Evolutionary conservation across 2,113 vertebrate genomes (phyloP).

Genomic region (Myrmecobius fasciatus): DNA sequence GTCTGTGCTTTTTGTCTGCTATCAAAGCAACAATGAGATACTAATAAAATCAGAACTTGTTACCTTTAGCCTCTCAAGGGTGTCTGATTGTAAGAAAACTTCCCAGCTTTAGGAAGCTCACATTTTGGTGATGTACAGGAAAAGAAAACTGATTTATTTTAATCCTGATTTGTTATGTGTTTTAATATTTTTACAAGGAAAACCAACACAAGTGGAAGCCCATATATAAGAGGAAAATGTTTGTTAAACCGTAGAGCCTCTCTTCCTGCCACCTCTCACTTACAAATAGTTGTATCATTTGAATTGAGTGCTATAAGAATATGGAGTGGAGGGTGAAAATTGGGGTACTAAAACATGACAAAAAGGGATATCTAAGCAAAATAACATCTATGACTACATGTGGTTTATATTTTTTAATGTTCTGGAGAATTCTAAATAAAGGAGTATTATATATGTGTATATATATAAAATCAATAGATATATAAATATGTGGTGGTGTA

Average conservation of each 20-base stretch:
- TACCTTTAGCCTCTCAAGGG: not conserved
- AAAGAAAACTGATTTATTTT: not conserved
- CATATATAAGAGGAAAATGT: not conserved
- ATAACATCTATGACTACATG: not conserved
- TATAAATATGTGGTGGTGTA: not conserved
- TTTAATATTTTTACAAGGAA: not conserved
- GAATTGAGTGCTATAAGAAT: not conserved
- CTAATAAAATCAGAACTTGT: not conserved
- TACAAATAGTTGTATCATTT: not conserved
- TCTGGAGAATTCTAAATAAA: not conserved
- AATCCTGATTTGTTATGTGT: not conserved
- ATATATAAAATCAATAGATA: not conserved
- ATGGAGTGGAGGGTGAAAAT: not conserved
- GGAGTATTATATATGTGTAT: not conserved
- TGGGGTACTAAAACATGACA: not conserved
- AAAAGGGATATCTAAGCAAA: not conserved
- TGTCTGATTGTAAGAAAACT: not conserved
- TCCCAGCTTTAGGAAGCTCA: not conserved
- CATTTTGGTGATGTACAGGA: not conserved
- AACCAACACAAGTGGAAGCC: not conserved
- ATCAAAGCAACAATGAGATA: not conserved
- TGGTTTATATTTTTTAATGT: not conserved
- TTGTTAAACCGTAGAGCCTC: not conserved
- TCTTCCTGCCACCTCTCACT: not conserved
- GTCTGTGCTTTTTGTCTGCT: not conserved